Base-by-base conservation (phyloP, 2,113 vertebrate species). In the Forbesichthys agassizii region DNA sequence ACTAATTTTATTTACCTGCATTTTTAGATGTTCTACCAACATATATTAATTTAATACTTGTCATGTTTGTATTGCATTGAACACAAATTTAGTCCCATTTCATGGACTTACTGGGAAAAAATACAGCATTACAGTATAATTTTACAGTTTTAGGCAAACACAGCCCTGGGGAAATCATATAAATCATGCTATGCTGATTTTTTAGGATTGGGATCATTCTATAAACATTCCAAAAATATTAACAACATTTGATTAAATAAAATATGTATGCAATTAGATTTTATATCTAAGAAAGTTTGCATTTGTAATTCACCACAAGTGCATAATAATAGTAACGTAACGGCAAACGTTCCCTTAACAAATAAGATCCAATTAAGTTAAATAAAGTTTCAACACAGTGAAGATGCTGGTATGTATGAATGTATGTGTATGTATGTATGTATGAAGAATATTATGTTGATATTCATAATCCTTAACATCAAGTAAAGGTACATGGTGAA, bases 271-370 rank as follows among this genome's bases (percentile, higher is more conserved):
- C 3, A 18, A 63, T 48, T 11, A 16, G 1, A 11, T 46, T 66
- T 59, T 33, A 33, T 55, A 61, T 61, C 33, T 58, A 68, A 71
- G 65, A 80, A 73, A 73, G 80, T 78, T 79, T 90, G 82, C 86
- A 81, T 84, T 83, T 83, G 61, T 68, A 70, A 52, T 18, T 75
- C 74, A 86, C 79, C 88, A 85, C 72, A 49, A 74, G 79, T 13
- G 68, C n/a, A 33, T 10, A 48, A 27, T 33, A 48, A 64, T 48
- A 13, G 56, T 11, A 54, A 27, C 27, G 27, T 27, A 27, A 27
- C 27, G 27, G 27, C 27, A 27, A 27, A 27, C 2, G 1, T 27
- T 27, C 27, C 27, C 1, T 1, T 27, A 27, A 27, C 27, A 27
- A 27, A 27, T 27, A 27, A 27, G 27, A 27, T 27, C 27, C 27